Evolutionary conservation across 1,140 invertebrate species (phyloP), one percentile per base, ranked within the genome.

Genomic region (Odontomachus brunneus): DNA sequence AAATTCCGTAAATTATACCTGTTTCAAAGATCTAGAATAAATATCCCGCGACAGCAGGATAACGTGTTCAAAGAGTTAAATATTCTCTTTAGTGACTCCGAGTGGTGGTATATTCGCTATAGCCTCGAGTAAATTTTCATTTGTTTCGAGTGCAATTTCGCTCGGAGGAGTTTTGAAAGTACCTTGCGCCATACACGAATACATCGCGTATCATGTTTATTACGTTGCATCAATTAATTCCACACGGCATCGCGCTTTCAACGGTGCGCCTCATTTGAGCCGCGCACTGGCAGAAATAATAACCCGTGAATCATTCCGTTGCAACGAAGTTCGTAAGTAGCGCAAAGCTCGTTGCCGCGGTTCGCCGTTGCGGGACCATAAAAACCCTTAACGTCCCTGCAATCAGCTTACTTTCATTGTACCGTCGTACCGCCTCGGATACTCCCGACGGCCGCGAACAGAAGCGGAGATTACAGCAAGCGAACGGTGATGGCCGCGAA

Each of bases 361-460:
- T 57, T 69, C 51, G 51, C 67, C 33, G 24, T 65, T 57, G 74
- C 33, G 19, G 26, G 3, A 3, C 14, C 51, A 15, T 9, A 71
- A 59, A 80, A 80, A 33, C 24, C 57, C 66, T 71, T 69, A 71
- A 80, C 65, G 69, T 80, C 51, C 17, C 11, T 19, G n/a, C 66
- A 80, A 80, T 80, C 69, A 80, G 51, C 75, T 69, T 80, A 80
- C 69, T 71, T 80, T 80, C 75, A 33, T 71, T 29, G 57, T 48
- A 66, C 26, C n/a, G 60, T n/a, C 22, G 63, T 78, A 11, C n/a
- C 49, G 62, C 38, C 75, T 55, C 51, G 67, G 63, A 69, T 78
- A 57, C 29, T 55, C 63, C 29, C 49, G 14, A 78, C 69, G 63
- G 24, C 65, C 51, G 57, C 57, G 57, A 80, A 59, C 69, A 57